These are phyloP conservation scores for Pseudochaenichthys georgianus DNA, from an alignment of 2,797 vertebrate genomes.

Conservation along the genomic window DNA sequence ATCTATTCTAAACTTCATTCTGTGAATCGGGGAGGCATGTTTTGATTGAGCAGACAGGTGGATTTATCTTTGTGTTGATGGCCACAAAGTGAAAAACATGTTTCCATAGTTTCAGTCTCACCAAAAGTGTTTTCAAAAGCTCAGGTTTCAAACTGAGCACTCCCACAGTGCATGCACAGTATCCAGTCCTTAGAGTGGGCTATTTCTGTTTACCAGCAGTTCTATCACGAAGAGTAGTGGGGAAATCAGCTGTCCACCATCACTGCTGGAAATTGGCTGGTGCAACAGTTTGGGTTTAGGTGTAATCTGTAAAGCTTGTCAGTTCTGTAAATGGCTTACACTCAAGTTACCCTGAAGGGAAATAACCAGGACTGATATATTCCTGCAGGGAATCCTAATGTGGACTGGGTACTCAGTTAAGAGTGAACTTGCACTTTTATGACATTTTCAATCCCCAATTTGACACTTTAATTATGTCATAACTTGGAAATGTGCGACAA, in stretches of 20 bases:
- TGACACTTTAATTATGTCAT: constrained; percentile 4
- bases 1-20: constrained; percentile 8
- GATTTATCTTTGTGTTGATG: constrained; percentile 23
- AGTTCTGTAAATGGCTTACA: constrained; percentile 21
- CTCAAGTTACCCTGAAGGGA: constrained; percentile 31
- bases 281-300: constrained; percentile 57
- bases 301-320: constrained; percentile 54
- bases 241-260: constrained; percentile 33
- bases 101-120: constrained; percentile 42
- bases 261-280: constrained; percentile 41
- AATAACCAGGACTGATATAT: constrained; percentile 14
- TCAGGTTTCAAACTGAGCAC: constrained; percentile 55
- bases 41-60: constrained; percentile 13
- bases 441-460: constrained; percentile 17
- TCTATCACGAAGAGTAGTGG: neutral
- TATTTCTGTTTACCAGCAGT: constrained; percentile 69
- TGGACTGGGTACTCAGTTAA: neutral
- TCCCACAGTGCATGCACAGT: constrained; percentile 16
- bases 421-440: constrained; percentile 5
- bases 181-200: constrained; percentile 19
- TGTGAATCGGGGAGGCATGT: constrained; percentile 3
- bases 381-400: neutral
- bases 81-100: constrained; percentile 41
- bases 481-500: constrained; percentile 3
- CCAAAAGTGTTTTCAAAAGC: constrained; percentile 61